These are phyloP conservation scores for Acheta domesticus DNA, from an alignment of 2,888 invertebrate genomes.

Conservation along the genomic window DNA sequence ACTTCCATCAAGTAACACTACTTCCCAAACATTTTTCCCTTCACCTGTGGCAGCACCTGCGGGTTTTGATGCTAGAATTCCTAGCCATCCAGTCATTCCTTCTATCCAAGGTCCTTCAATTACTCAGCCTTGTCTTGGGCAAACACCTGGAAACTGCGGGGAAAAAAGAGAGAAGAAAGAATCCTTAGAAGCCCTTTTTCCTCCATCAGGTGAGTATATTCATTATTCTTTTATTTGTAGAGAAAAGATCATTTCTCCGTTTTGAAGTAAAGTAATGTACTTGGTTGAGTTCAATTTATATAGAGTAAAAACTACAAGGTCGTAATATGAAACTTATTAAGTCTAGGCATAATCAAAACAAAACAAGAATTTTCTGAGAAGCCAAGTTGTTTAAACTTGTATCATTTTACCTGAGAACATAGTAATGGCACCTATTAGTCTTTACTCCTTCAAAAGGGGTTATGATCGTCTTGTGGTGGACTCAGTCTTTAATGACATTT, in stretches of 20 bases:
- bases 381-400: too few species aligned
- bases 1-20: constrained; percentile 23
- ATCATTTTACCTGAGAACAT: too few species aligned
- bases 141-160: neutral
- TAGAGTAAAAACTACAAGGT: too few species aligned
- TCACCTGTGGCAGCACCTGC: constrained; percentile 26
- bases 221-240: neutral
- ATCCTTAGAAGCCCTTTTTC: constrained; percentile 58
- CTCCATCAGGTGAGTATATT: constrained; percentile 52
- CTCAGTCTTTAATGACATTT: too few species aligned
- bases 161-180: constrained; percentile 24
- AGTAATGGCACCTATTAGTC: too few species aligned
- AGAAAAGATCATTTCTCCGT: neutral
- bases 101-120: neutral
- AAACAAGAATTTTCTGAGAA: too few species aligned
- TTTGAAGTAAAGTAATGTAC: neutral
- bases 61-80: constrained; percentile 24
- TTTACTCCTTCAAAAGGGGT: too few species aligned
- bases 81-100: constrained; percentile 12
- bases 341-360: too few species aligned
- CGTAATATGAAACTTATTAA: too few species aligned
- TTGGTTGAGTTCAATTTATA: too few species aligned
- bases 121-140: neutral
- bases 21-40: constrained; percentile 25
- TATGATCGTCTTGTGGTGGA: too few species aligned